A percentile compares a stretch with the other conserved stretches of the same genome.
phyloP scores from a whole-genome alignment of 2,797 vertebrate genomes.

The Heterohyrax brucei region DNA sequence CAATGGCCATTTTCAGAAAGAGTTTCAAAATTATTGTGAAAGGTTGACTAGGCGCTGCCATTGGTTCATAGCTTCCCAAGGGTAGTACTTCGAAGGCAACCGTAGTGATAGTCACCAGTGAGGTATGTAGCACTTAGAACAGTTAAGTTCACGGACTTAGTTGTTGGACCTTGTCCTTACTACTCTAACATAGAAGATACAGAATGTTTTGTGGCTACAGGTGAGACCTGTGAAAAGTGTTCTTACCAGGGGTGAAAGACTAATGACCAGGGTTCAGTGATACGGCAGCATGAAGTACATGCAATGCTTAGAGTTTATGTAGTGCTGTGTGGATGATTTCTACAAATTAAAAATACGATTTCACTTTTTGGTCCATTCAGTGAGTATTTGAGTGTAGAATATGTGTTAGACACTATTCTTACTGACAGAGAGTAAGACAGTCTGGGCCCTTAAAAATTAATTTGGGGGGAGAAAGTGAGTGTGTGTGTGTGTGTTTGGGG shows the following conservation, averaged over 20 bases:
- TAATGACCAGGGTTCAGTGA: neutral
- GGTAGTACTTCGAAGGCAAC: too few species aligned
- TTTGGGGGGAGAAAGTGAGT: neutral
- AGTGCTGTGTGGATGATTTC: slow-evolving; percentile 16
- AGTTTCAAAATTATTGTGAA: too few species aligned
- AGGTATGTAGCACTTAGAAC: too few species aligned
- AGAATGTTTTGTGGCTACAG: neutral
- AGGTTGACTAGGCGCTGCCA: too few species aligned
- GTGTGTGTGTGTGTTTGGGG: neutral
- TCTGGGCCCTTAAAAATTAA: slow-evolving; percentile 17
- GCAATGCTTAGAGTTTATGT: neutral
- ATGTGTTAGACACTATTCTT: neutral
- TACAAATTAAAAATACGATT: slow-evolving; percentile 24
- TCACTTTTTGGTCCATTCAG: neutral
- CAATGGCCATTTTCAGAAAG: too few species aligned
- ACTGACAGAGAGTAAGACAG: neutral
- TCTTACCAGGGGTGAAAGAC: slow-evolving; percentile 6
- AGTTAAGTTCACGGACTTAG: too few species aligned
- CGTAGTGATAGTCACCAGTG: too few species aligned
- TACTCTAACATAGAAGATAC: neutral
- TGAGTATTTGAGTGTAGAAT: neutral
- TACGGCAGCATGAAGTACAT: neutral
- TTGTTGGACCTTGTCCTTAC: neutral
- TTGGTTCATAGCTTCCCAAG: too few species aligned
- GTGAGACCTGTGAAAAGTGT: neutral